These are phyloP conservation scores for Macquaria australasica DNA, from an alignment of 2,113 vertebrate species.

Conservation along the genomic window DNA sequence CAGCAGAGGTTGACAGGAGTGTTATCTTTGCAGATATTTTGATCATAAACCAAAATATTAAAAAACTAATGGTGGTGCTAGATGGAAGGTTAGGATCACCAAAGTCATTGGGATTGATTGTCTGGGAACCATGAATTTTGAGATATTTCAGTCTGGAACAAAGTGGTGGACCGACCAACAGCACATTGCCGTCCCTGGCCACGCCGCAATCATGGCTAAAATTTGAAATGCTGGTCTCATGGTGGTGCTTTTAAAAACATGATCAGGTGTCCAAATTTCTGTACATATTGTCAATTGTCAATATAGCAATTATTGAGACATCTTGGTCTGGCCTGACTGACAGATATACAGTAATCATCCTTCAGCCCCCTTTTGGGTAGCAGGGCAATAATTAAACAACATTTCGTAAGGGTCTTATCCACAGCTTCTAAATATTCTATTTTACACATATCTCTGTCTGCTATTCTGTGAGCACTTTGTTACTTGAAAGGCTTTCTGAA, in stretches of 20 bases:
- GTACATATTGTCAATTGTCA: not conserved
- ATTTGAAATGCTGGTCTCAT: not conserved
- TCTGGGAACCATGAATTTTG: not conserved
- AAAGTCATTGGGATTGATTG: not conserved
- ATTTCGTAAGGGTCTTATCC: not conserved
- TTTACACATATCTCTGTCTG: slow-evolving; percentile 14
- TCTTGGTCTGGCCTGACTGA: not conserved
- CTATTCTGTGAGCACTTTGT: slow-evolving; percentile 6
- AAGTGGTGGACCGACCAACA: not conserved
- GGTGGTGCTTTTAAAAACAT: not conserved
- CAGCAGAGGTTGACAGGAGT: not conserved
- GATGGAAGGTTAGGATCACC: not conserved
- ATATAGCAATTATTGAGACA: not conserved
- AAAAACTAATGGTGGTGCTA: not conserved
- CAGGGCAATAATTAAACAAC: not conserved
- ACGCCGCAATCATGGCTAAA: not conserved
- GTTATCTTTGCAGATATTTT: not conserved
- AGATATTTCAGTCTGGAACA: not conserved
- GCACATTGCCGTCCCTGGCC: not conserved
- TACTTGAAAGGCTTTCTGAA: slow-evolving; percentile 21
- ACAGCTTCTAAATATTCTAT: slow-evolving; percentile 3
- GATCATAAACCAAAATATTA: not conserved
- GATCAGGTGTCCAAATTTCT: not conserved
- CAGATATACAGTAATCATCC: not conserved
- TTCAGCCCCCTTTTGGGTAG: not conserved